phyloP scores from a whole-genome alignment of 2,797 vertebrate genomes.

The Fistularia commersonii region DNA sequence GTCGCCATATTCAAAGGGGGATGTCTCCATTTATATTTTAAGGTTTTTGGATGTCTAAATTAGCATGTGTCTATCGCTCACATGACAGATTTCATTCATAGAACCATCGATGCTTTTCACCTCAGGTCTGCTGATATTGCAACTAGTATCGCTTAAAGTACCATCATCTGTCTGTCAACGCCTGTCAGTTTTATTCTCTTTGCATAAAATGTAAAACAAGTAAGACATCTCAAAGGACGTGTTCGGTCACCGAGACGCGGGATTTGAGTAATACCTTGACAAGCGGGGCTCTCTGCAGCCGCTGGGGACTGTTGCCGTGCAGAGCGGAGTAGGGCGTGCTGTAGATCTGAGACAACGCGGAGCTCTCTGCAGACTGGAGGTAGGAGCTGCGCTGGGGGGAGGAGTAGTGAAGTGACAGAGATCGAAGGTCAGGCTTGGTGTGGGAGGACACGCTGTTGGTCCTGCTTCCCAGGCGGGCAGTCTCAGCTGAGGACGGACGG shows the following conservation, averaged over 20 bases:
- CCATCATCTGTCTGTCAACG: conserved; percentile 3
- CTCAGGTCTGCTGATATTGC: no score
- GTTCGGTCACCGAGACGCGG: conserved; percentile 36
- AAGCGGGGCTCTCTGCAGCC: conserved; percentile 72
- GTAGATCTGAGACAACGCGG: conserved; percentile 70
- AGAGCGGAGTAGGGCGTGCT: conserved; percentile 73
- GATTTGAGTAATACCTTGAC: conserved; percentile 73
- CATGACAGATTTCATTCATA: no score
- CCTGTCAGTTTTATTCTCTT: conserved; percentile 47
- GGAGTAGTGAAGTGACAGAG: conserved; percentile 66
- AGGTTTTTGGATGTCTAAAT: no score
- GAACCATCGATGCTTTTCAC: no score
- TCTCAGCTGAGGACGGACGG: conserved; percentile 58
- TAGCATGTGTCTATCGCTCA: no score
- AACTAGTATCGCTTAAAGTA: not conserved
- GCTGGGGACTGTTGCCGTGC: conserved; percentile 40
- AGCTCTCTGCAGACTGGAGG: conserved; percentile 50
- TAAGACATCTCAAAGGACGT: conserved; percentile 33
- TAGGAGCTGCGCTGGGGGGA: conserved; percentile 66
- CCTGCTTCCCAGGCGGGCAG: conserved; percentile 71
- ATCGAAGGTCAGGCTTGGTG: conserved; percentile 66
- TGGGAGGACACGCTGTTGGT: conserved; percentile 78
- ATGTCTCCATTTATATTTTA: no score
- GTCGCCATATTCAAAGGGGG: not conserved
- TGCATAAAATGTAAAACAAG: conserved; percentile 47